Evolutionary conservation across 2,888 invertebrate species (phyloP).

Genomic region (Thalpophila matura): DNA sequence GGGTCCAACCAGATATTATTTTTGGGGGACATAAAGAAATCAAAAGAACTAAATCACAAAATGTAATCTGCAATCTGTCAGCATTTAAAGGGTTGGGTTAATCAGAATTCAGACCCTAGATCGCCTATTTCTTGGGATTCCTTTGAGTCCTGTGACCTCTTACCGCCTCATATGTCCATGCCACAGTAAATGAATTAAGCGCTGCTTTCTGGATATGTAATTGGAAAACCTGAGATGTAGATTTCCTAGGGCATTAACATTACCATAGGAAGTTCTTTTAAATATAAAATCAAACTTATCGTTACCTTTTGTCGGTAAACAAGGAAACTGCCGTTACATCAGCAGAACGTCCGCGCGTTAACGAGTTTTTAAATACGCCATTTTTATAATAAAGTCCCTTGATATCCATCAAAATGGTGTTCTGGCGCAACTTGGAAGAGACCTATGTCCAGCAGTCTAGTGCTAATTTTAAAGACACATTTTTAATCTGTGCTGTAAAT

Average conservation of each 20-base stretch:
- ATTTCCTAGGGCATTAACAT: neutral
- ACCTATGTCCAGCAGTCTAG: neutral
- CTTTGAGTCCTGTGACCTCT: too few relatives aligned
- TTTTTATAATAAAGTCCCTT: slow-evolving; percentile 24
- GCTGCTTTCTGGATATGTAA: neutral
- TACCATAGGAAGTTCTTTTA: neutral
- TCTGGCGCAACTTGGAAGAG: neutral
- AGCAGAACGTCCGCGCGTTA: slow-evolving; percentile 44
- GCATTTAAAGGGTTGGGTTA: too few relatives aligned
- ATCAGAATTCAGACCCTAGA: too few relatives aligned
- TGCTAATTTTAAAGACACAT: too few relatives aligned
- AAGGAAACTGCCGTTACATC: slow-evolving; percentile 44
- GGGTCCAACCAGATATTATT: too few relatives aligned
- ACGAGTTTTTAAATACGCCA: slow-evolving; percentile 56
- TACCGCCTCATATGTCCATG: too few relatives aligned
- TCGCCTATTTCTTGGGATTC: too few relatives aligned
- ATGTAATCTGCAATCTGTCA: too few relatives aligned
- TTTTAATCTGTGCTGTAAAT: too few relatives aligned
- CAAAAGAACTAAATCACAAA: too few relatives aligned
- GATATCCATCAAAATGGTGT: slow-evolving; percentile 27
- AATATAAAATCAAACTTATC: slow-evolving; percentile 9
- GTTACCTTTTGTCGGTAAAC: slow-evolving; percentile 26
- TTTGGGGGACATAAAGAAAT: too few relatives aligned
- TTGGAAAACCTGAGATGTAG: neutral
- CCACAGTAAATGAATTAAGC: too few relatives aligned